These are phyloP conservation scores for Protophormia terraenovae DNA, from an alignment of 2,888 invertebrate genomes.

Conservation along the genomic window DNA sequence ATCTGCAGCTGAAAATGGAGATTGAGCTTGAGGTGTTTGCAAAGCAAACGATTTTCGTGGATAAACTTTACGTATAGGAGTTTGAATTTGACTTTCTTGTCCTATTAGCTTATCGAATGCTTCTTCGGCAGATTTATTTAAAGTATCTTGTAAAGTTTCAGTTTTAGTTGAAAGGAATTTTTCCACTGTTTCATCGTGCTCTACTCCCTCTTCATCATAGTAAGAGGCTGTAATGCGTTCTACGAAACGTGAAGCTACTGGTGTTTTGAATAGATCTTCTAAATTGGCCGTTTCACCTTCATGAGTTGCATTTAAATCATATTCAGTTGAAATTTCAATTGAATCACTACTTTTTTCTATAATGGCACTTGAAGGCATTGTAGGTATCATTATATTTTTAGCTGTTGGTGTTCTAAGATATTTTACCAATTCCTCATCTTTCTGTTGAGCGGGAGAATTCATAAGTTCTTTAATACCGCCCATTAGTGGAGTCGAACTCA, in stretches of 20 bases:
- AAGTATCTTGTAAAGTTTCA: slow-evolving; percentile 6
- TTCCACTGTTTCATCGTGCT: not conserved
- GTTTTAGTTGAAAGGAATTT: not conserved
- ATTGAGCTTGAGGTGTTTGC: slow-evolving; percentile 29
- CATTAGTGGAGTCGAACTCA: slow-evolving; percentile 38
- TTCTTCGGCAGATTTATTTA: slow-evolving; percentile 70
- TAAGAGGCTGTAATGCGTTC: slow-evolving; percentile 50
- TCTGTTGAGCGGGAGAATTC: not conserved
- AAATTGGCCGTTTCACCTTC: slow-evolving; percentile 69
- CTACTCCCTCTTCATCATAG: slow-evolving; percentile 19
- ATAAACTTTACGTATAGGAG: slow-evolving; percentile 68
- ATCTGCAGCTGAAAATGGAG: slow-evolving; percentile 66
- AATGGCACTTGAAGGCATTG: slow-evolving; percentile 76
- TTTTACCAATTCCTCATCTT: slow-evolving; percentile 69
- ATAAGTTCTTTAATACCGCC: slow-evolving; percentile 34
- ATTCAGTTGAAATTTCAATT: slow-evolving; percentile 72
- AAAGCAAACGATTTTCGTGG: slow-evolving; percentile 48
- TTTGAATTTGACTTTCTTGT: slow-evolving; percentile 65
- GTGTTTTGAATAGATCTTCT: slow-evolving; percentile 76
- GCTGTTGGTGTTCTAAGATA: slow-evolving; percentile 78
- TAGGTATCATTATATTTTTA: slow-evolving; percentile 77
- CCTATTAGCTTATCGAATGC: slow-evolving; percentile 73
- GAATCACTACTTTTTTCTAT: slow-evolving; percentile 72
- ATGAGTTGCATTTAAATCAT: slow-evolving; percentile 74
- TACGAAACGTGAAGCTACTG: slow-evolving; percentile 65